Conservation (phyloP, 2,113 vertebrate genomes). For the Ibidorhyncha struthersii region DNA sequence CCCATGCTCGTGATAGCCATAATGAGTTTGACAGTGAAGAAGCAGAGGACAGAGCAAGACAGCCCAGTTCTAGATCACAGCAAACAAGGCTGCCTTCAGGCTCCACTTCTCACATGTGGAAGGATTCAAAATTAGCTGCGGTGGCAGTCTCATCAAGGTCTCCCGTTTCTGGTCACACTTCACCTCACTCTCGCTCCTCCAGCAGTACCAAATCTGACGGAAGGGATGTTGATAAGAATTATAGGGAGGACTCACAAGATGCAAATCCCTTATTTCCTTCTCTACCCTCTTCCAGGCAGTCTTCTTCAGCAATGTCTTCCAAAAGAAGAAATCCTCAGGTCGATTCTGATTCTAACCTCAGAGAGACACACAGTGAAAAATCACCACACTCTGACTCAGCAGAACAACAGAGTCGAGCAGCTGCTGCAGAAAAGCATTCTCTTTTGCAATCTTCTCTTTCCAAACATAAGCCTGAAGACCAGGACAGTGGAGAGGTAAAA, state of each 20-base stretch:
- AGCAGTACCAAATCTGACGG: not conserved
- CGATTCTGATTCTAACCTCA: not conserved
- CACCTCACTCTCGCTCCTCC: not conserved
- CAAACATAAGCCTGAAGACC: conserved; percentile 2
- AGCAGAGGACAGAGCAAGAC: conserved; percentile 4
- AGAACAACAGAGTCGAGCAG: not conserved
- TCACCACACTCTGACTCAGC: not conserved
- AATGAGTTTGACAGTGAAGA: conserved; percentile 29
- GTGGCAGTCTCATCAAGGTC: not conserved
- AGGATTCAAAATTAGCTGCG: not conserved
- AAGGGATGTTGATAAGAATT: not conserved
- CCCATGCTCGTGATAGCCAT: not conserved
- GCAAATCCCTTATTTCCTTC: conserved; percentile 43
- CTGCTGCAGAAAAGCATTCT: conserved; percentile 57
- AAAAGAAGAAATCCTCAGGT: conserved; percentile 57
- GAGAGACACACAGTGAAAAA: not conserved
- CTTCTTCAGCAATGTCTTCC: conserved; percentile 34
- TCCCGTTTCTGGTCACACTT: not conserved
- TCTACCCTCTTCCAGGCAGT: conserved; percentile 58
- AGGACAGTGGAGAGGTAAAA: not conserved
- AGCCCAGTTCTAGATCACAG: not conserved
- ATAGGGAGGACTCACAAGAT: not conserved
- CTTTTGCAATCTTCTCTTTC: conserved; percentile 40
- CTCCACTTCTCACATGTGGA: not conserved
- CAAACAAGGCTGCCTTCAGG: not conserved